Percentiles rank a stretch among this genome's conserved stretches.
These are phyloP conservation scores for Manis javanica DNA, from an alignment of 2,797 vertebrate species.

Conservation along the genomic window DNA sequence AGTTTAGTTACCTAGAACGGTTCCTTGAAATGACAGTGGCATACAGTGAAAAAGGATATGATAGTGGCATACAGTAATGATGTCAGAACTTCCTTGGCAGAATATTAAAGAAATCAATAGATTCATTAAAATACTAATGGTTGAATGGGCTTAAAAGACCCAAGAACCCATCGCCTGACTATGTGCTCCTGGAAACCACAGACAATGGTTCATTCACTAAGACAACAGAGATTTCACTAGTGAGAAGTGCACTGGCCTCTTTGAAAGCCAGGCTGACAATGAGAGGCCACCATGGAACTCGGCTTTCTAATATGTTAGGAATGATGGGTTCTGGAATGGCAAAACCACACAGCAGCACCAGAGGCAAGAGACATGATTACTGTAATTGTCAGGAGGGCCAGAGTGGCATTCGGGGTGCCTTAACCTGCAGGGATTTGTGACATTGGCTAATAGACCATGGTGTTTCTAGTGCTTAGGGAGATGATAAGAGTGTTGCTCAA, in stretches of 20 bases:
- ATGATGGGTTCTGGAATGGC: not conserved
- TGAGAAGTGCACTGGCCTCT: not conserved
- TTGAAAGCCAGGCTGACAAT: not conserved
- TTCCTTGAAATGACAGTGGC: not conserved
- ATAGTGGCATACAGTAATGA: not conserved
- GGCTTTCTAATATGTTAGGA: not conserved
- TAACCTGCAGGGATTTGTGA: not conserved
- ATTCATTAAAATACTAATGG: not conserved
- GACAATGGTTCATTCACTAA: not conserved
- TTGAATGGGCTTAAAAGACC: not conserved
- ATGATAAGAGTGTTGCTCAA: not conserved
- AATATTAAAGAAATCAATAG: not conserved
- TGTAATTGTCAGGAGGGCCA: not conserved
- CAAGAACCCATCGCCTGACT: not conserved
- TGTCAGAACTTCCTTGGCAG: not conserved
- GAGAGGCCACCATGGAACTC: too few species aligned
- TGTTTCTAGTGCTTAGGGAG: not conserved
- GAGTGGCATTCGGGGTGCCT: not conserved
- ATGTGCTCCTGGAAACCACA: not conserved
- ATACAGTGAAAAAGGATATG: not conserved
- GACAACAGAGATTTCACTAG: not conserved
- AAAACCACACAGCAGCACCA: not conserved
- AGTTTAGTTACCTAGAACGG: not conserved
- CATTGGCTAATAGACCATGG: not conserved
- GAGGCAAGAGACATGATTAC: not conserved